phyloP scores from a whole-genome alignment of 2,888 invertebrate species.

The Pseudoips prasinana region DNA sequence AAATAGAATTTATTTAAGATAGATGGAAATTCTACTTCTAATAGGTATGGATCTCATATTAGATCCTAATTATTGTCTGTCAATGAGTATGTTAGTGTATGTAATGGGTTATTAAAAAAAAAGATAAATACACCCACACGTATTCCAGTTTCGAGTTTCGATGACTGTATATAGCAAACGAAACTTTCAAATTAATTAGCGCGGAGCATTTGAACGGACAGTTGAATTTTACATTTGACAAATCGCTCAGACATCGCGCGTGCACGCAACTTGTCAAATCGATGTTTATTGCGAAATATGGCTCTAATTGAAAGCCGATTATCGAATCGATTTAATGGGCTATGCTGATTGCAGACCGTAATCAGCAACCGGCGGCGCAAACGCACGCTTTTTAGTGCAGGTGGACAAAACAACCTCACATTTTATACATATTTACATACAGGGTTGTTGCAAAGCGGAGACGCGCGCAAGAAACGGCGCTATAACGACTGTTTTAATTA shows the following conservation, averaged over 20 bases:
- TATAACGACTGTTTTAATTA: slow-evolving; percentile 29
- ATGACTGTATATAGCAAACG: too few species aligned
- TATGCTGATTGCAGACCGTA: slow-evolving; percentile 30
- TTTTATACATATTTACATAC: slow-evolving; percentile 30
- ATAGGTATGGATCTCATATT: too few species aligned
- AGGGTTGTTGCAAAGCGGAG: slow-evolving; percentile 21
- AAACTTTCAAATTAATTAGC: slow-evolving; percentile 12
- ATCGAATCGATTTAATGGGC: slow-evolving; percentile 42
- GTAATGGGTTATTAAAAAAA: too few species aligned
- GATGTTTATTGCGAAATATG: slow-evolving; percentile 30
- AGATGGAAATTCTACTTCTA: too few species aligned
- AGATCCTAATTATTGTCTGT: too few species aligned
- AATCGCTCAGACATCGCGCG: slow-evolving; percentile 13
- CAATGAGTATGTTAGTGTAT: too few species aligned
- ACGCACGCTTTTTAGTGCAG: slow-evolving; percentile 30
- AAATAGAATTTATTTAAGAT: too few species aligned
- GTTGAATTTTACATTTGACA: slow-evolving; percentile 15
- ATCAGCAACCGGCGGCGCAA: slow-evolving; percentile 28
- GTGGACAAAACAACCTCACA: slow-evolving; percentile 35
- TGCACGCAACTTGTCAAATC: slow-evolving; percentile 28
- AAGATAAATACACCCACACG: too few species aligned
- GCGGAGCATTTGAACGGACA: slow-evolving; percentile 4
- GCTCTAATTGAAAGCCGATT: slow-evolving; percentile 40
- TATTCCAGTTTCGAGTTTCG: too few species aligned
- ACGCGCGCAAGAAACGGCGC: slow-evolving; percentile 19